Conservation (phyloP, 2,888 invertebrate species). For the Harpalus rufipes region DNA sequence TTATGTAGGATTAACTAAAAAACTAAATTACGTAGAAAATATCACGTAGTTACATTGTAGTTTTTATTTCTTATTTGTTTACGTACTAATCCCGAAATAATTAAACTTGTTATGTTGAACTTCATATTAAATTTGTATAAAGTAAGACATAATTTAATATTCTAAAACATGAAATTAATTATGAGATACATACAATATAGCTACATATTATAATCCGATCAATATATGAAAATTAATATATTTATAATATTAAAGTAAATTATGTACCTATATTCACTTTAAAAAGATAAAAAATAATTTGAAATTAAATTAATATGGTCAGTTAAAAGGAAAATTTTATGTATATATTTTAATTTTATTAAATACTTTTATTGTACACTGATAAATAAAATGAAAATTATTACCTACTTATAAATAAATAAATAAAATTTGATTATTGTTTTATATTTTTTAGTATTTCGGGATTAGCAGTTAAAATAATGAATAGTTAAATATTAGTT, state of each 20-base stretch:
- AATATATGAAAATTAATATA: not conserved
- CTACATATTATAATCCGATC: not conserved
- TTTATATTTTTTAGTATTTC: constrained; percentile 25
- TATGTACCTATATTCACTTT: not conserved
- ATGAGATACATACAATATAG: not conserved
- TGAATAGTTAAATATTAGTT: constrained; percentile 42
- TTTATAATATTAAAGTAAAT: not conserved
- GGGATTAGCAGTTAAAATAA: constrained; percentile 26
- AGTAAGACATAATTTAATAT: not conserved
- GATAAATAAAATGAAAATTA: too few relatives aligned
- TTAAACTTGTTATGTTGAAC: constrained; percentile 8
- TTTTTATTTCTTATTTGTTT: constrained; percentile 39
- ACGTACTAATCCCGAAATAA: constrained; percentile 43
- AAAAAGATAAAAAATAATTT: not conserved
- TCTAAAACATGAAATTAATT: not conserved
- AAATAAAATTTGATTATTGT: not conserved
- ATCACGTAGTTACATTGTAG: constrained; percentile 29
- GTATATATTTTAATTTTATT: too few relatives aligned
- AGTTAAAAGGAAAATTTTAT: not conserved
- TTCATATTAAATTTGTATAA: too few relatives aligned
- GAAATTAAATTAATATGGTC: not conserved
- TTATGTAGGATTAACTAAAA: constrained; percentile 38
- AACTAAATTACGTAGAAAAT: constrained; percentile 50
- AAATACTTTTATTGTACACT: too few relatives aligned
- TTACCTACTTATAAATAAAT: not conserved